Evolutionary conservation across 2,797 vertebrate genomes (phyloP), one percentile per base, ranked within the genome.

Genomic region (Poeciliopsis presidionis): DNA sequence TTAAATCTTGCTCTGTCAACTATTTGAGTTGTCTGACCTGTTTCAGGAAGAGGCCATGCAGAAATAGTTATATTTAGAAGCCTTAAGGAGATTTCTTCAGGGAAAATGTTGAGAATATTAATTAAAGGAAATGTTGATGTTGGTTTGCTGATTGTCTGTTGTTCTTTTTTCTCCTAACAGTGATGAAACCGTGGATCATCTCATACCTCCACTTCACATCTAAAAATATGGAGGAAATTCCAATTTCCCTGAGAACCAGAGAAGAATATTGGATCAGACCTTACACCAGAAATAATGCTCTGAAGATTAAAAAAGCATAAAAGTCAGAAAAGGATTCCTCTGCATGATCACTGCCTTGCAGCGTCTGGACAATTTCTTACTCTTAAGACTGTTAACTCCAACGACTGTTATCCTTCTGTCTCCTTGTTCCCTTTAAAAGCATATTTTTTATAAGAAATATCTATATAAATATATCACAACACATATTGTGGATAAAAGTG

Each of bases 331-430:
- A 80, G 77, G 81, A 84, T 30, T 73, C 73, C 53, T 79, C 46
- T 41, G 36, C 22, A 73, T 22, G 11, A 81, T 83, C 86, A 83
- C 81, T 87, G 85, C 85, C 85, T 82, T 77, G 77, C 83, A 89
- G 72, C 75, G 16, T 77, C 74, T 77, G 75, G 87, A 93, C 86
- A 78, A 55, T 84, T 89, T 74, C 84, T 78, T 87, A 84, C 84
- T 84, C 86, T 93, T 81, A 94, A 79, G 94, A 96, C 95, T 96
- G 95, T 95, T 95, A 94, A 88, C 79, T 53, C 84, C 88, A 69
- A 93, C 78, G 95, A 96, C 94, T 95, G 95, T 95, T 95, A 89
- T 93, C 86, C 86, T 47, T 25, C 30, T 81, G 77, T 83, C 73
- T 71, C 87, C 88, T 89, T 84, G 76, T 76, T 76, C 87, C 89